Evolutionary conservation across 2,797 vertebrate species (phyloP).

Genomic region (Melanotaenia trifasciata): DNA sequence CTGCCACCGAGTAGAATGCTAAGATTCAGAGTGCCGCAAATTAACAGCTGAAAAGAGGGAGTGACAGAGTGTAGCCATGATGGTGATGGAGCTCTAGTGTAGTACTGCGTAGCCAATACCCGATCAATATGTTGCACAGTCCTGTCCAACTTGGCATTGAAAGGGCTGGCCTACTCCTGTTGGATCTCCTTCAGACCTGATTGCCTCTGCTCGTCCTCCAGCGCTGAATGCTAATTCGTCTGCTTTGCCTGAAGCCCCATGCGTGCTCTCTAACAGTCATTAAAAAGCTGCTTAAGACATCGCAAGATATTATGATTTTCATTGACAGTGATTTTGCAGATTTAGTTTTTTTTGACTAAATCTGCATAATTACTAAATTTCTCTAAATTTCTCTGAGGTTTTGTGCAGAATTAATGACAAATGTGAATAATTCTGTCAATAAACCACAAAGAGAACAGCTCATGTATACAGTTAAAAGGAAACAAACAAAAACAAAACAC

Average conservation of each 20-base stretch:
- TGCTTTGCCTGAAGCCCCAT: conserved; percentile 39
- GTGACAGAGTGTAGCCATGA: conserved; percentile 70
- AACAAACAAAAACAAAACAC: not conserved
- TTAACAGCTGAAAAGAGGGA: conserved; percentile 71
- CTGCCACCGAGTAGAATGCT: conserved; percentile 59
- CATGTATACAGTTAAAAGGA: not conserved
- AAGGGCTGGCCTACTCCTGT: conserved; percentile 47
- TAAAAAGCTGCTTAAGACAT: conserved; percentile 68
- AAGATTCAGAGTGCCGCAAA: conserved; percentile 63
- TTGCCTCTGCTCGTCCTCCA: conserved; percentile 54
- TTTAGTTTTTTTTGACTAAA: conserved; percentile 29
- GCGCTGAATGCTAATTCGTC: conserved; percentile 70
- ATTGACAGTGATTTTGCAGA: conserved; percentile 44
- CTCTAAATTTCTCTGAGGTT: conserved; percentile 32
- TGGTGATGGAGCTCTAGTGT: conserved; percentile 66
- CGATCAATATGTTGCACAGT: conserved; percentile 73
- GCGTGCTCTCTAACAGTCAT: conserved; percentile 44
- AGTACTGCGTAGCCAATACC: conserved; percentile 62
- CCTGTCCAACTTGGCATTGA: conserved; percentile 53
- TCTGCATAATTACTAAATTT: conserved; percentile 43
- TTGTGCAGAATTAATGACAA: conserved; percentile 24
- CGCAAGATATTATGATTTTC: conserved; percentile 43
- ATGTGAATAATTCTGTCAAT: conserved; percentile 1
- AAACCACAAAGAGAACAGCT: conserved; percentile 13
- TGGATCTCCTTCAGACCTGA: conserved; percentile 73